Base-by-base conservation (phyloP, 2,888 invertebrate genomes). In the Diaprepes abbreviatus region DNA sequence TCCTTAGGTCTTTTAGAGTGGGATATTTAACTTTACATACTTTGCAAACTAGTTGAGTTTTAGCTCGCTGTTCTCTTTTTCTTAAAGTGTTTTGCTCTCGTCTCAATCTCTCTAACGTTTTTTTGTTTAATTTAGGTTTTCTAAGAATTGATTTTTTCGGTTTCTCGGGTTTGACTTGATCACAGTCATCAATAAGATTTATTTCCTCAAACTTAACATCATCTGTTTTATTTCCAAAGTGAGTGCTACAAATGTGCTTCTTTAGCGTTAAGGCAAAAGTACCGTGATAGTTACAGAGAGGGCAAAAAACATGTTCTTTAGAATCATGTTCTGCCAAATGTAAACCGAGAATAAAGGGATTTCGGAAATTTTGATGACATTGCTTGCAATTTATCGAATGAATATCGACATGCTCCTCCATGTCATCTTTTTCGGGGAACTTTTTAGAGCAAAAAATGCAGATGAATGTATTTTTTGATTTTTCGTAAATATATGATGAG, bases 361-460 rank as follows among this genome's bases (percentile, higher is more conserved):
- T 79, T 21, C 78, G 76, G 69, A 82, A 83, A 33, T 72, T 74
- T 55, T 79, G 73, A 28, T 77, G 71, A 66, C 84, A 84, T n/a
- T 74, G 72, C 9, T 77, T 73, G 65, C 84, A 84, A 0, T 86
- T 87, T 71, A 87, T 89, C n/a, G 70, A 50, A 36, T 73, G 72
- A 6, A 12, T 14, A 1, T 50, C 36, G 10, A 54, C 21, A 54
- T 73, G 72, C 5, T 33, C 31, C 50, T 60, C 54, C 3, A 65
- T 52, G 1, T 58, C 40, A 2, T 38, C 12, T n/a, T 73, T 64
- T 7, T 33, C 17, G 1, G 38, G 16, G 31, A 38, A 70, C 40
- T 31, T 40, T 5, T 31, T 5, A 1, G 54, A 35, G 43, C 72
- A 73, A 45, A 48, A 67, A 6, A 33, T 67, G 31, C 72, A 73